Evolutionary conservation across 1,140 invertebrate genomes (phyloP), one percentile per base, ranked within the genome.

Genomic region (Rhizoglyphus robini): DNA sequence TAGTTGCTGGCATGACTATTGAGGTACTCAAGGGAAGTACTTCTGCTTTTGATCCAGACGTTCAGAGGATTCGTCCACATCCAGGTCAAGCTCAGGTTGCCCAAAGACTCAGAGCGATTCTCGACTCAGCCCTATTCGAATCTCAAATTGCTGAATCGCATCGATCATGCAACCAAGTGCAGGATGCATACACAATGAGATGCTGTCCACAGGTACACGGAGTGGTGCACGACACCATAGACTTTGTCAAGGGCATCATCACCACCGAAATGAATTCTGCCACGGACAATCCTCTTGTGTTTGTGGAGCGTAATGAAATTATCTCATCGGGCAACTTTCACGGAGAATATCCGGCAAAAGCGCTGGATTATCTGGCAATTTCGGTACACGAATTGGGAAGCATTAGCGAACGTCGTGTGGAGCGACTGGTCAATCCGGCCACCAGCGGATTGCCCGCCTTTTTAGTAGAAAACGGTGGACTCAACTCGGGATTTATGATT

Each of bases 401-500:
- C 68, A 87, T 87, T 79, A 85, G 83, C 72, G 85, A 87, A 74
- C 73, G 86, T 65, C 71, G 85, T 66, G 82, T 82, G 48, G 85
- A 87, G 74, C 71, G 85, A 70, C 75, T 87, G 4, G 82, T 86
- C 1, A 87, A 87, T 75, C 83, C 84, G 69, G 83, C 82, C 38
- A 74, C 82, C 48, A 84, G 82, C 71, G 83, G 83, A 69, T 71
- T 85, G 2, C 86, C 85, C 4, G 83, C 85, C 0, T 87, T 87
- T 73, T 73, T 87, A 31, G 83, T 83, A 0, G 78, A 81, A 69
- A 81, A 86, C 51, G 85, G 85, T 31, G 85, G 85, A 1, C 76
- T 87, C 0, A 87, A 87, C 73, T 86, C 84, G 13, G 85, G 85
- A 2, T 86, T 87, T 71, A 87, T 87, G 85, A 78, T 86, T 38